Evolutionary conservation across 2,797 vertebrate genomes (phyloP).

Genomic region (Pogonophryne albipinna): DNA sequence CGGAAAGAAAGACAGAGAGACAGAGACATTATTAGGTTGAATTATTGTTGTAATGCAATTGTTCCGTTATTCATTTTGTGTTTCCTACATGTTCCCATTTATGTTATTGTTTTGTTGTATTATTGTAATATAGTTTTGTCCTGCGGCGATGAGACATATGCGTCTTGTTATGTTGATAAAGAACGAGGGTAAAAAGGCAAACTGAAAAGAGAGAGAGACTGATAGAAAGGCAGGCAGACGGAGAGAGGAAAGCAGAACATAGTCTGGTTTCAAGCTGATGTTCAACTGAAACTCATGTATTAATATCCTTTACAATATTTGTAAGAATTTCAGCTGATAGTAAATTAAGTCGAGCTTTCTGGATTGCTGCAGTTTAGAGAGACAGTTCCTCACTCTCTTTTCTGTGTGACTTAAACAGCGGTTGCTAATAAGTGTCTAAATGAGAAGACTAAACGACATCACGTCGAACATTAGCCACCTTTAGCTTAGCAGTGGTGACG

Average conservation of each 20-base stretch:
- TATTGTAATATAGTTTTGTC: slow-evolving; percentile 35
- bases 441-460: too few relatives aligned
- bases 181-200: slow-evolving; percentile 9
- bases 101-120: slow-evolving; percentile 19
- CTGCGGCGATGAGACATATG: neutral
- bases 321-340: too few relatives aligned
- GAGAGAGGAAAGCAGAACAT: neutral
- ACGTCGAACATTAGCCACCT: too few relatives aligned
- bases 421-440: too few relatives aligned
- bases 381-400: too few relatives aligned
- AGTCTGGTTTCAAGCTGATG: neutral
- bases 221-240: slow-evolving; percentile 5
- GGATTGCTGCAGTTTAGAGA: too few relatives aligned
- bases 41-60: slow-evolving; percentile 15
- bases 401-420: too few relatives aligned
- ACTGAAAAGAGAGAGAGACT: slow-evolving; percentile 20
- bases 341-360: too few relatives aligned
- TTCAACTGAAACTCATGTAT: neutral
- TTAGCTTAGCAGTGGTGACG: too few relatives aligned
- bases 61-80: neutral
- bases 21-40: neutral
- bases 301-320: neutral
- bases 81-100: neutral
- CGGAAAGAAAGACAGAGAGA: slow-evolving; percentile 25
- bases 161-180: slow-evolving; percentile 37